These are phyloP conservation scores for Musca domestica DNA, from an alignment of 1,140 invertebrate species.

Conservation along the genomic window DNA sequence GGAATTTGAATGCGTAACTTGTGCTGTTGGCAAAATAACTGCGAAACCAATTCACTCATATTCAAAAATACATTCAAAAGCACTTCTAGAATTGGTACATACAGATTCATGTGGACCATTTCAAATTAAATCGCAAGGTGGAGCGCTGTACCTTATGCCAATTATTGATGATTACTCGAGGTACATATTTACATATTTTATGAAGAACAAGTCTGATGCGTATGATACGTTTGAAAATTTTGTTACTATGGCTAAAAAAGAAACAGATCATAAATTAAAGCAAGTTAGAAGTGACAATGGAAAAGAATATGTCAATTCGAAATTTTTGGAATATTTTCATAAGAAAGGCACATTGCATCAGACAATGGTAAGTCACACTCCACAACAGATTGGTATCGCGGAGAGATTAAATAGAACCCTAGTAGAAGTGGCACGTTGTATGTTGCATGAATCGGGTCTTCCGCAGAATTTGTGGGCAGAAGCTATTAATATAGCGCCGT, in stretches of 20 bases:
- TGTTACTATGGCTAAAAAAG: slow-evolving; percentile 33
- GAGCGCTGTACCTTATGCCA: neutral
- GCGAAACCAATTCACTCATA: neutral
- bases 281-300: slow-evolving; percentile 28
- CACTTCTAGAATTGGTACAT: neutral
- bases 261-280: slow-evolving; percentile 11
- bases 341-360: slow-evolving; percentile 33
- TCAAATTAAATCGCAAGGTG: neutral
- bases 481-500: slow-evolving; percentile 40
- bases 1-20: neutral
- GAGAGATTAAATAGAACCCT: slow-evolving; percentile 47
- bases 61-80: neutral
- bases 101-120: neutral
- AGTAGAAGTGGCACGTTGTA: slow-evolving; percentile 25
- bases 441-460: slow-evolving; percentile 45
- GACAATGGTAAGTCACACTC: slow-evolving; percentile 36
- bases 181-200: slow-evolving; percentile 37
- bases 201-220: slow-evolving; percentile 47
- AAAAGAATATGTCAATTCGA: slow-evolving; percentile 21
- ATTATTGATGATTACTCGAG: neutral
- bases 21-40: no score
- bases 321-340: slow-evolving; percentile 9
- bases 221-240: slow-evolving; percentile 5
- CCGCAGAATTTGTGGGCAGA: slow-evolving; percentile 52
- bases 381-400: slow-evolving; percentile 35